Evolutionary conservation across 1,140 invertebrate species (phyloP).

Genomic region (Atta cephalotes): DNA sequence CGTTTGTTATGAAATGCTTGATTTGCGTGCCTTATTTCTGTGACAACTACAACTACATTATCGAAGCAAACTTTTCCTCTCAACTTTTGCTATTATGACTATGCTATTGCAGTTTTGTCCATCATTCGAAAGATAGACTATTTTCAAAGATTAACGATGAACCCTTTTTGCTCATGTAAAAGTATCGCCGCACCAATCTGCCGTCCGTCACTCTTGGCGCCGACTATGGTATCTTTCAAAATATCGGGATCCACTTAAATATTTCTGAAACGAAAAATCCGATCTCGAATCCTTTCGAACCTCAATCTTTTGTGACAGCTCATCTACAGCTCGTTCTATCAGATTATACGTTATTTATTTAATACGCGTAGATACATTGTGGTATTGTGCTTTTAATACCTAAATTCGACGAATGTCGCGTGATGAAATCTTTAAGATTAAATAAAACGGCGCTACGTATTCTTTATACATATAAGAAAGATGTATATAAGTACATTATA

Average conservation of each 20-base stretch:
- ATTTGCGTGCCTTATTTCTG: not conserved
- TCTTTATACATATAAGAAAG: not conserved
- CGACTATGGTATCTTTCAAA: conserved; percentile 78
- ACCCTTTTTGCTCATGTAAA: conserved; percentile 63
- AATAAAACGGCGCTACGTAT: conserved; percentile 30
- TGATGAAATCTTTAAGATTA: conserved; percentile 44
- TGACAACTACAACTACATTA: conserved; percentile 5
- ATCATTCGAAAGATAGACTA: conserved; percentile 48
- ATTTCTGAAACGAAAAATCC: conserved; percentile 79
- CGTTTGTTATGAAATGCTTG: not conserved
- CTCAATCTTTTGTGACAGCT: conserved; percentile 78
- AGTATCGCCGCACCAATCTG: conserved; percentile 58
- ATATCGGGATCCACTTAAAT: conserved; percentile 83
- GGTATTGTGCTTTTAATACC: conserved; percentile 66
- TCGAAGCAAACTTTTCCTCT: conserved; percentile 23
- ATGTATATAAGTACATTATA: not conserved
- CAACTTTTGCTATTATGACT: conserved; percentile 35
- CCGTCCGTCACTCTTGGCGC: not conserved
- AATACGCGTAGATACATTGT: conserved; percentile 55
- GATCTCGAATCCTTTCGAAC: conserved; percentile 72
- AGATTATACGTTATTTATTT: conserved; percentile 80
- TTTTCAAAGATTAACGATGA: conserved; percentile 68
- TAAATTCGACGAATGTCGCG: conserved; percentile 23
- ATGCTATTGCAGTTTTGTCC: not conserved
- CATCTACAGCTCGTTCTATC: conserved; percentile 72